These are phyloP conservation scores for Trichomalopsis sarcophagae DNA, from an alignment of 1,140 invertebrate genomes.

Conservation along the genomic window DNA sequence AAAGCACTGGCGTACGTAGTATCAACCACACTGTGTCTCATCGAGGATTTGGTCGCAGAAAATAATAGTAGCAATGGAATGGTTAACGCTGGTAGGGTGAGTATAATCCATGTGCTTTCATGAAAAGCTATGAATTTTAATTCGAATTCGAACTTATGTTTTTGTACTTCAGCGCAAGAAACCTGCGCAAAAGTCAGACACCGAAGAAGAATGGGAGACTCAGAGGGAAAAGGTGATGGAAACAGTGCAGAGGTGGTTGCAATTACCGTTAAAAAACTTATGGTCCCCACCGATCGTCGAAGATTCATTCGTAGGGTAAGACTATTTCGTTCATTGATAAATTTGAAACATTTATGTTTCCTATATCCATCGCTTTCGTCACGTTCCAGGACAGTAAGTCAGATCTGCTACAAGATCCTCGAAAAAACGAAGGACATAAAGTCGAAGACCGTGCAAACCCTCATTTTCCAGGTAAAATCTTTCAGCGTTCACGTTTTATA, in stretches of 20 bases:
- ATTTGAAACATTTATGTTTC: neutral
- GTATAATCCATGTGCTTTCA: neutral
- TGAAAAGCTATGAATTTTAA: no score
- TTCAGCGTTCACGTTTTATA: neutral
- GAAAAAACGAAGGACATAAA: conserved; percentile 80
- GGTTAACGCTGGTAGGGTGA: conserved; percentile 65
- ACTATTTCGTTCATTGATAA: conserved; percentile 44
- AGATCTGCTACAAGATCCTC: conserved; percentile 85
- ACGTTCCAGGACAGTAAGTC: conserved; percentile 79
- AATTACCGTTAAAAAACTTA: conserved; percentile 82
- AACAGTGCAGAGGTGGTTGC: conserved; percentile 79
- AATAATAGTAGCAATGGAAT: conserved; percentile 59
- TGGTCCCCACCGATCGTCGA: conserved; percentile 90
- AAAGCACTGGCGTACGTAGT: conserved; percentile 70
- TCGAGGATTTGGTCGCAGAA: conserved; percentile 60
- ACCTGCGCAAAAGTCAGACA: conserved; percentile 62
- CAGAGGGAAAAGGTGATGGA: conserved; percentile 79
- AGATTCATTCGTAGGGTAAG: conserved; percentile 88
- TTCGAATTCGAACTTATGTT: neutral
- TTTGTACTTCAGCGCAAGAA: conserved; percentile 63
- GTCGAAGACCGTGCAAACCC: conserved; percentile 80
- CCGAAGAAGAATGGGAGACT: conserved; percentile 76
- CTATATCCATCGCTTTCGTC: neutral
- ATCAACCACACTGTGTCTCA: conserved; percentile 61
- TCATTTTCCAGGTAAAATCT: conserved; percentile 74